A percentile compares a stretch with the other conserved stretches of the same genome.
Conservation (phyloP, 2,797 vertebrate species). For the Chaenodraco wilsoni region DNA sequence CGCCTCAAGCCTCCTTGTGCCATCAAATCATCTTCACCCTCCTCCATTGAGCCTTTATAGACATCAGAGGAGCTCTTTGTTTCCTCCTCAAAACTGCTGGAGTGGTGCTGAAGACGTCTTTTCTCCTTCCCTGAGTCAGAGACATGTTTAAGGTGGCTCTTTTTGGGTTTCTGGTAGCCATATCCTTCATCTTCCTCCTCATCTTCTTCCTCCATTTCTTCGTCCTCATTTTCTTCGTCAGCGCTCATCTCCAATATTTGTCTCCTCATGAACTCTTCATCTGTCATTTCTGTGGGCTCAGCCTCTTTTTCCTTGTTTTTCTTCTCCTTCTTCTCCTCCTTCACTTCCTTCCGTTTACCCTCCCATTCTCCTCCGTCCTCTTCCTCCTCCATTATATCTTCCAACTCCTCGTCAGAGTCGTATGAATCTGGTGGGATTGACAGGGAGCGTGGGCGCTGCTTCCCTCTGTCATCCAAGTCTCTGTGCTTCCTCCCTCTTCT, state of each 20-base stretch:
- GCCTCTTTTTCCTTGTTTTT: constrained; percentile 82
- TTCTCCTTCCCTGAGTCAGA: constrained; percentile 91
- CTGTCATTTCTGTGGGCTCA: constrained; percentile 87
- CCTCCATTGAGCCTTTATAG: constrained; percentile 82
- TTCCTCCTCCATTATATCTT: constrained; percentile 94
- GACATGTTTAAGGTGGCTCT: constrained; percentile 86
- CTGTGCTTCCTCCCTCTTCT: constrained; percentile 81
- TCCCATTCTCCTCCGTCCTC: constrained; percentile 91
- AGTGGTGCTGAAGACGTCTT: constrained; percentile 89
- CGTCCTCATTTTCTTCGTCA: constrained; percentile 90
- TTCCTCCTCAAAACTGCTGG: constrained; percentile 91
- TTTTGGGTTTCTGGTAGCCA: constrained; percentile 85
- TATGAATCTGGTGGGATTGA: constrained; percentile 94
- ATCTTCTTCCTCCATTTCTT: constrained; percentile 82
- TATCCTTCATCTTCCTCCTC: constrained; percentile 87
- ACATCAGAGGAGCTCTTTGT: constrained; percentile 86
- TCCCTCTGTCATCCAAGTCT: constrained; percentile 86
- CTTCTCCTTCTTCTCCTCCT: constrained; percentile 89
- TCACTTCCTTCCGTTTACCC: constrained; percentile 86
- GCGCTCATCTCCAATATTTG: constrained; percentile 99
- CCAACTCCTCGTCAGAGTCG: constrained; percentile 95
- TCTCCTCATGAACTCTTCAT: constrained; percentile 97
- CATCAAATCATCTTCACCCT: constrained; percentile 89
- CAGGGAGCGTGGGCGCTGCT: constrained; percentile 91
- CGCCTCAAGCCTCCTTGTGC: constrained; percentile 94